Percentiles rank a stretch among this genome's conserved stretches.
Evolutionary conservation across 1,140 invertebrate genomes (phyloP).

Genomic region (Solen grandis): DNA sequence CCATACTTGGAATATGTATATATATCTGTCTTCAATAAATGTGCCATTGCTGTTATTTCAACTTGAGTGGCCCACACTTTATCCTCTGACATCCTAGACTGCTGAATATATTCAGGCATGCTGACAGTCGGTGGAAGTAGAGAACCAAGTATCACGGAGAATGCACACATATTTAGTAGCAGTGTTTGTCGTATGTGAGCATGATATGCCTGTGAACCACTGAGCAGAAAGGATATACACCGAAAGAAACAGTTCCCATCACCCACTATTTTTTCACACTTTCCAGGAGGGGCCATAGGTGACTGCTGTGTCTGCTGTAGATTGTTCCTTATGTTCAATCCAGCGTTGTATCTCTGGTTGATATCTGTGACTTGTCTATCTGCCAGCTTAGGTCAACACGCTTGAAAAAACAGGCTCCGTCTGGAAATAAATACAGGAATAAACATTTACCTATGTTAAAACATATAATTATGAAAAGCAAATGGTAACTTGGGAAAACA

Average conservation of each 20-base stretch:
- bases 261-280: neutral
- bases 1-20: conserved; percentile 43
- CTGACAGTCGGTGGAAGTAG: conserved; percentile 15
- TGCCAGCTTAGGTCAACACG: conserved; percentile 14
- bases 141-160: conserved; percentile 2
- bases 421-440: too few relatives aligned
- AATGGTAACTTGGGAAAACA: too few relatives aligned
- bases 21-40: conserved; percentile 30
- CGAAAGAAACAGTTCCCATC: conserved; percentile 18
- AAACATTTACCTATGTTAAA: too few relatives aligned
- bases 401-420: too few relatives aligned
- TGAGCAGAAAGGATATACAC: neutral
- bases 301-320: neutral
- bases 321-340: neutral
- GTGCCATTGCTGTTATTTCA: conserved; percentile 26
- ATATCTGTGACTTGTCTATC: neutral
- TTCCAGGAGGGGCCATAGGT: neutral
- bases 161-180: conserved; percentile 8
- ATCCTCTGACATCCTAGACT: conserved; percentile 19
- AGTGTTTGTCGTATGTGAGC: conserved; percentile 11
- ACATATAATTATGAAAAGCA: too few relatives aligned
- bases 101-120: conserved; percentile 9
- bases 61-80: conserved; percentile 32
- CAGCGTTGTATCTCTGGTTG: neutral
- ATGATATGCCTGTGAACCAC: neutral